A percentile compares a stretch with the other conserved stretches of the same genome.
phyloP scores from a whole-genome alignment of 2,797 vertebrate species.

The Melanotaenia trifasciata region DNA sequence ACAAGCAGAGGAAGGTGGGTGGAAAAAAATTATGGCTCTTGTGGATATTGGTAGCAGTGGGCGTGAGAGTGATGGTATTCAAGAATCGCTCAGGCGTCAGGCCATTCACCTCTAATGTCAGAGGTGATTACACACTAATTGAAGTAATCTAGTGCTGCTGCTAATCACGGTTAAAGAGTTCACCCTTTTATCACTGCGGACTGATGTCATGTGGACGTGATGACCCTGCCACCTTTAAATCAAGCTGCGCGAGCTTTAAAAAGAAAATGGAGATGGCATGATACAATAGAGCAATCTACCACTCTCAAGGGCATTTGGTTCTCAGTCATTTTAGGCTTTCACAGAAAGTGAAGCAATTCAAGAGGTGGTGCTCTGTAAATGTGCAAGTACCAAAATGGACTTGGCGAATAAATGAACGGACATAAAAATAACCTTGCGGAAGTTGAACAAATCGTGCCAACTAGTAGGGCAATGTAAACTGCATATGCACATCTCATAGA shows the following conservation, averaged over 20 bases:
- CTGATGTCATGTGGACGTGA: slow-evolving; percentile 50
- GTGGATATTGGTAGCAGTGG: slow-evolving; percentile 54
- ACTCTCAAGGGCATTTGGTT: slow-evolving; percentile 57
- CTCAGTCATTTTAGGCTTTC: slow-evolving; percentile 40
- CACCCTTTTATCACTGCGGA: slow-evolving; percentile 66
- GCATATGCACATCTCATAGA: too few species aligned
- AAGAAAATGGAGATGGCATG: slow-evolving; percentile 29
- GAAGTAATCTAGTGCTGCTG: slow-evolving; percentile 69
- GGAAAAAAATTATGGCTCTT: slow-evolving; percentile 29
- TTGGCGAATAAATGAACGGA: not conserved
- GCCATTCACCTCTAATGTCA: slow-evolving; percentile 78
- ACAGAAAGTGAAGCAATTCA: slow-evolving; percentile 7
- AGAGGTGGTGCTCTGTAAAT: not conserved
- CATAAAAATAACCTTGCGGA: not conserved
- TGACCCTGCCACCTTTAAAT: slow-evolving; percentile 67
- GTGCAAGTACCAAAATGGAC: not conserved
- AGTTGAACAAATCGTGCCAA: not conserved
- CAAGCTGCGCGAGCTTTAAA: slow-evolving; percentile 38
- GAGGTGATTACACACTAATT: slow-evolving; percentile 78
- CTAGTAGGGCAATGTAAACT: not conserved
- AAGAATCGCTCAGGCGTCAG: slow-evolving; percentile 73
- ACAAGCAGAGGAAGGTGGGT: slow-evolving; percentile 14
- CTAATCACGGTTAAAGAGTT: slow-evolving; percentile 73
- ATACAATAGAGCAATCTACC: slow-evolving; percentile 45
- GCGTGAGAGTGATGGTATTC: slow-evolving; percentile 66